Evolutionary conservation across 2,888 invertebrate genomes (phyloP).

Genomic region (Liodrosophila aerea): DNA sequence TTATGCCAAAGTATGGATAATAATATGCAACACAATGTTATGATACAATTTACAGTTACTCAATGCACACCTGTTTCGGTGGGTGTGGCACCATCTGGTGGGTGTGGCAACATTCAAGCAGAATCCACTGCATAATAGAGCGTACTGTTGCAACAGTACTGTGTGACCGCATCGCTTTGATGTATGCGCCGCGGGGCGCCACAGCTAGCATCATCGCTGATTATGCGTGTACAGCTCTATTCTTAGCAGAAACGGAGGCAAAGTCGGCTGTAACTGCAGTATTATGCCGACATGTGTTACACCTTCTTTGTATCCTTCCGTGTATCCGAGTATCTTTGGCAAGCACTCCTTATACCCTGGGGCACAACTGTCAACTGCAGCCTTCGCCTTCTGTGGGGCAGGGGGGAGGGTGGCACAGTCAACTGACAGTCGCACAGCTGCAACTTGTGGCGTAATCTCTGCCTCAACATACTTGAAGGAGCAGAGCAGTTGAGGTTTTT

Average conservation of each 20-base stretch:
- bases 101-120: constrained; percentile 6
- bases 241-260: constrained; percentile 1
- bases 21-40: constrained; percentile 6
- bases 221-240: constrained; percentile 10
- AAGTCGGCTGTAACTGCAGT: constrained; percentile 31
- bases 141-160: constrained; percentile 16
- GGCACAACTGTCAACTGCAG: constrained; percentile 31
- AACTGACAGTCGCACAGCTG: constrained; percentile 12
- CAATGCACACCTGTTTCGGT: constrained; percentile 7
- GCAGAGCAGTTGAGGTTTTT: too few relatives aligned
- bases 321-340: neutral
- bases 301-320: neutral
- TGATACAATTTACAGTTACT: constrained; percentile 1
- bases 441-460: constrained; percentile 21
- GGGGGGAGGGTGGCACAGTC: neutral
- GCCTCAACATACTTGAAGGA: neutral
- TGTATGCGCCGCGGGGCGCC: constrained; percentile 14
- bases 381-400: constrained; percentile 6
- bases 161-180: neutral
- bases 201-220: neutral
- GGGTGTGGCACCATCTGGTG: neutral
- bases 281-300: constrained; percentile 27
- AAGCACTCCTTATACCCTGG: neutral
- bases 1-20: constrained; percentile 1
- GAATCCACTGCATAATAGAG: neutral